Evolutionary conservation across 2,797 vertebrate species (phyloP).

Genomic region (Enteromius fasciolatus): DNA sequence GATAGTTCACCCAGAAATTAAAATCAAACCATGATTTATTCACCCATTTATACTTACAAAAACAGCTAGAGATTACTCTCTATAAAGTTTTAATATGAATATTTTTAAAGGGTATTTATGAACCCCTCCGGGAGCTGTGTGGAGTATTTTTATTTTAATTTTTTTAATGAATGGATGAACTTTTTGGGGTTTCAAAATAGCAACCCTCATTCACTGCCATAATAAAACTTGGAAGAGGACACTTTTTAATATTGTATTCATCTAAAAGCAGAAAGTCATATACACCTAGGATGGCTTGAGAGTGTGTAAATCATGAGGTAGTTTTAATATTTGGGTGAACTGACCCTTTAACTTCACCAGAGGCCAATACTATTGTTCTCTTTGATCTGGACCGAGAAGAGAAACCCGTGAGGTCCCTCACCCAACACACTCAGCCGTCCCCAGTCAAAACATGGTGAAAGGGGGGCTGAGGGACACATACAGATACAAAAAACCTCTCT

Average conservation of each 20-base stretch:
- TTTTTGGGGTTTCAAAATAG: background rate
- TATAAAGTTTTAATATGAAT: background rate
- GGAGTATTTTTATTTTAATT: background rate
- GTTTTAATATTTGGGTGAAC: background rate
- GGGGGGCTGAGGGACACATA: slow-evolving; percentile 24
- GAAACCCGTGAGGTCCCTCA: slow-evolving; percentile 63
- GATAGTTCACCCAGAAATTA: background rate
- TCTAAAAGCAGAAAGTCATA: background rate
- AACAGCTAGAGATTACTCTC: background rate
- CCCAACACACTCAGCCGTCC: slow-evolving; percentile 56
- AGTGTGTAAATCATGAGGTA: background rate
- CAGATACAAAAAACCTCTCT: slow-evolving; percentile 3
- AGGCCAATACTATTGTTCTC: slow-evolving; percentile 50
- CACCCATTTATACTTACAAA: background rate
- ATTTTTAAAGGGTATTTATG: too few species aligned
- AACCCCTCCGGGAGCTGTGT: background rate
- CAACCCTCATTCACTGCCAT: background rate
- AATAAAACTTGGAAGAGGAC: background rate
- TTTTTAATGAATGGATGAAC: background rate
- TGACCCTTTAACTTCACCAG: slow-evolving; percentile 35
- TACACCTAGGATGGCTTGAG: background rate
- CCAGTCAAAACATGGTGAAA: slow-evolving; percentile 58
- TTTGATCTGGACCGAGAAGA: slow-evolving; percentile 70
- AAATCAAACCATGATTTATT: background rate
- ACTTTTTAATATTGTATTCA: background rate